Percentiles rank a stretch among this genome's conserved stretches.
phyloP scores from a whole-genome alignment of 2,113 vertebrate species.

The Eurypyga helias region DNA sequence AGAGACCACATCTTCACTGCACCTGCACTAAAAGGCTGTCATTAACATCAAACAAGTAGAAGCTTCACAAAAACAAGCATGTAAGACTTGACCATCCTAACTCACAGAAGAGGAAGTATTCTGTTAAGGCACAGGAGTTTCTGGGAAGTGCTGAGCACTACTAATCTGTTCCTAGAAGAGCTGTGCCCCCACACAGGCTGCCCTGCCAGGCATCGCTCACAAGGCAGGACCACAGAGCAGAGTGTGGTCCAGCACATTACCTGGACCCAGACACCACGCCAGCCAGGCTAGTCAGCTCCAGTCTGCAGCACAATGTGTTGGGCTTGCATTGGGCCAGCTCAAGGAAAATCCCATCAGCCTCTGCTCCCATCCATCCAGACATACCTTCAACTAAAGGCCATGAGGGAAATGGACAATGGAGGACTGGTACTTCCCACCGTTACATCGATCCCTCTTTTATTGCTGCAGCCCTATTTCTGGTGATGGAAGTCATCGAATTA shows the following conservation, averaged over 20 bases:
- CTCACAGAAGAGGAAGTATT: background rate
- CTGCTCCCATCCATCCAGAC: background rate
- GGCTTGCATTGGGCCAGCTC: background rate
- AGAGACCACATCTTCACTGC: background rate
- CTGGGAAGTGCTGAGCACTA: background rate
- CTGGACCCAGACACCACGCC: no score
- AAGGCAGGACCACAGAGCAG: background rate
- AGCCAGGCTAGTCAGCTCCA: background rate
- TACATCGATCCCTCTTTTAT: background rate
- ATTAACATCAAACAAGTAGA: background rate
- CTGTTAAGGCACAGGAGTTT: background rate
- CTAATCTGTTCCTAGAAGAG: background rate
- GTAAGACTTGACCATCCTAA: background rate
- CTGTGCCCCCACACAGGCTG: background rate
- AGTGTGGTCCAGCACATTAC: rapidly evolving
- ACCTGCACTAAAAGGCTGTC: background rate
- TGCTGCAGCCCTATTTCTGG: background rate
- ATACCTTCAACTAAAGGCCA: background rate
- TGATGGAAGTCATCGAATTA: background rate
- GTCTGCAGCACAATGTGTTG: rapidly evolving
- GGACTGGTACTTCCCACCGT: background rate
- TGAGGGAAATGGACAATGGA: background rate
- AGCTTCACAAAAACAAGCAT: background rate
- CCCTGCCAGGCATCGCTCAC: background rate
- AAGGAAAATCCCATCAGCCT: background rate